Percentiles rank a stretch among this genome's conserved stretches.
Evolutionary conservation across 2,888 invertebrate genomes (phyloP).

Genomic region (Mythimna lalbum): DNA sequence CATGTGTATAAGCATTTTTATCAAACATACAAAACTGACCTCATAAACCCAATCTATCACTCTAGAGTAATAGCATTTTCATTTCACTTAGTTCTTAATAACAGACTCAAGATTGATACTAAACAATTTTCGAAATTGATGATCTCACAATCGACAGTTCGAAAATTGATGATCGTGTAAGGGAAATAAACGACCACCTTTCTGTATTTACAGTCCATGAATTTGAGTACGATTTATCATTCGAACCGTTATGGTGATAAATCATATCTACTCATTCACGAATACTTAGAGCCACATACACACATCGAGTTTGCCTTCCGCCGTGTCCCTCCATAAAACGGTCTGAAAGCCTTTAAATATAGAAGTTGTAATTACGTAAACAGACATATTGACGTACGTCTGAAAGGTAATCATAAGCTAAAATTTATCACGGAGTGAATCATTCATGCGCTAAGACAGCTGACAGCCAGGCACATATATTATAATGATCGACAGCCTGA

Average conservation of each 20-base stretch:
- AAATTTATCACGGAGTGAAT: slow-evolving; percentile 90
- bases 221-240: slow-evolving; percentile 85
- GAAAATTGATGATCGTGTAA: slow-evolving; percentile 76
- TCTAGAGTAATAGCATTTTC: slow-evolving; percentile 56
- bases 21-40: slow-evolving; percentile 38
- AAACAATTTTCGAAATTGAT: slow-evolving; percentile 65
- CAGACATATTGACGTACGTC: slow-evolving; percentile 89
- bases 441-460: slow-evolving; percentile 90
- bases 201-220: slow-evolving; percentile 81
- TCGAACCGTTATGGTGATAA: slow-evolving; percentile 80
- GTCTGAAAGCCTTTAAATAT: slow-evolving; percentile 83
- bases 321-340: slow-evolving; percentile 79
- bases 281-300: slow-evolving; percentile 75
- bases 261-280: slow-evolving; percentile 80
- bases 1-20: slow-evolving; percentile 35
- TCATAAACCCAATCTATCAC: slow-evolving; percentile 53
- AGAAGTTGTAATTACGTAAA: slow-evolving; percentile 88
- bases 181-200: slow-evolving; percentile 79
- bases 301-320: slow-evolving; percentile 81
- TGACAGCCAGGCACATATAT: slow-evolving; percentile 90
- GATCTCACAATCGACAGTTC: slow-evolving; percentile 65
- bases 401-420: slow-evolving; percentile 91
- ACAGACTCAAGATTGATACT: slow-evolving; percentile 63
- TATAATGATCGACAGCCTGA: slow-evolving; percentile 90
- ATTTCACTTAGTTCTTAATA: slow-evolving; percentile 65